Conservation (phyloP, 2,888 invertebrate species). For the Sarcophaga caerulescens region DNA sequence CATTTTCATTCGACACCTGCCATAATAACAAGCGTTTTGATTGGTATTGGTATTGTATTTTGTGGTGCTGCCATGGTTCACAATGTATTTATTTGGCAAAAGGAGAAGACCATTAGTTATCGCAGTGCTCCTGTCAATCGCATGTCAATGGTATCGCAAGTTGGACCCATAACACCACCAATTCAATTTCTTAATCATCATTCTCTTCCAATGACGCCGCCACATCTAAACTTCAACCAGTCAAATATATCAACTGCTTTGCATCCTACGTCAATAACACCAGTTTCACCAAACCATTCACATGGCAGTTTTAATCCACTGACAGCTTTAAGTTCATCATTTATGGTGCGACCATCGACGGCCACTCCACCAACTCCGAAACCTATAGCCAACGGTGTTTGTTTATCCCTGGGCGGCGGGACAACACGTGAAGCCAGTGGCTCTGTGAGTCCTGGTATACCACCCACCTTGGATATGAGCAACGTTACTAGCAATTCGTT, state of each 20-base stretch:
- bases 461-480: conserved; percentile 84
- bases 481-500: conserved; percentile 85
- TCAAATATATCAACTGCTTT: conserved; percentile 60
- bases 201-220: conserved; percentile 40
- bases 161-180: conserved; percentile 74
- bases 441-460: conserved; percentile 85
- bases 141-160: conserved; percentile 73
- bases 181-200: conserved; percentile 72
- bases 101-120: conserved; percentile 92
- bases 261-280: conserved; percentile 80
- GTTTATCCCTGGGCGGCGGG: conserved; percentile 69
- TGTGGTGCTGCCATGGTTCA: conserved; percentile 97
- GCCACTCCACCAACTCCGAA: conserved; percentile 81
- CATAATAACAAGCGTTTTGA: conserved; percentile 93
- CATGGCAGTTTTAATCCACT: conserved; percentile 80
- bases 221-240: conserved; percentile 72
- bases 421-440: conserved; percentile 81
- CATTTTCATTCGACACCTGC: conserved; percentile 96
- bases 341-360: conserved; percentile 79
- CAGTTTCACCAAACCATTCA: conserved; percentile 81
- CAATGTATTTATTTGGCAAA: conserved; percentile 97
- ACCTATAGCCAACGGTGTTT: conserved; percentile 72
- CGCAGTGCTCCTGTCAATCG: conserved; percentile 78
- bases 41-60: conserved; percentile 95
- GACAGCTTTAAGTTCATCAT: conserved; percentile 76